Base-by-base conservation (phyloP, 2,797 vertebrate species). In the Onychomys arenicola region DNA sequence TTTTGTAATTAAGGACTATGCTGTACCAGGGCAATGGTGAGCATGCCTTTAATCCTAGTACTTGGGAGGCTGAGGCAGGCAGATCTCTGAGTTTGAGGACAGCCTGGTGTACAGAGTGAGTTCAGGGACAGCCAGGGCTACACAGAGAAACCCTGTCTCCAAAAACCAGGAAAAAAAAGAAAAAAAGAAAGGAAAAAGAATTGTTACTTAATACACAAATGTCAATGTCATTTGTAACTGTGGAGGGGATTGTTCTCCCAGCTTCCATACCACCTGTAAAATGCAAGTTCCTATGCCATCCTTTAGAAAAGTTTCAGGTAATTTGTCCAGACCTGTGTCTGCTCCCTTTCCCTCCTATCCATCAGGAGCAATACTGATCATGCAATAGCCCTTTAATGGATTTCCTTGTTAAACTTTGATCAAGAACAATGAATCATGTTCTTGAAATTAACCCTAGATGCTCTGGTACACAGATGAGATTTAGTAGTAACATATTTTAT, bases 401-500 rank as follows among this genome's bases (percentile, higher is more conserved):
- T 92, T 78, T 61, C 55, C 63, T 73, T 55, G 27, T 84, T 78
- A 75, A 89, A 89, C 3, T 55, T 92, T 65, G 40, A 80, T 37
- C 16, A 81, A 92, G 73, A 95, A 92, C 37, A 59, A 2, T 77
- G 77, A 90, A 11, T 34, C 49, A 85, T 93, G 13, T 23, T 89
- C 81, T 52, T 90, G 81, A 95, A 94, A 96, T 92, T 81, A 90
- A 90, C 61, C 59, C 6, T 83, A 95, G 80, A 81, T 77, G 23
- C 27, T 97, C 96, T 82, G 94, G 73, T 57, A 63, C 85, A 83
- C 93, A 91, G 34, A 65, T 78, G 65, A 91, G 23, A 96, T 89
- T 83, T 80, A 59, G 61, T 59, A 90, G n/a, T 5, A 91, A 52
- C 43, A 88, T 65, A 3, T 83, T 55, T 87, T 83, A 87, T 76